These are phyloP conservation scores for Buathra laborator DNA, from an alignment of 2,888 invertebrate species.

Conservation along the genomic window DNA sequence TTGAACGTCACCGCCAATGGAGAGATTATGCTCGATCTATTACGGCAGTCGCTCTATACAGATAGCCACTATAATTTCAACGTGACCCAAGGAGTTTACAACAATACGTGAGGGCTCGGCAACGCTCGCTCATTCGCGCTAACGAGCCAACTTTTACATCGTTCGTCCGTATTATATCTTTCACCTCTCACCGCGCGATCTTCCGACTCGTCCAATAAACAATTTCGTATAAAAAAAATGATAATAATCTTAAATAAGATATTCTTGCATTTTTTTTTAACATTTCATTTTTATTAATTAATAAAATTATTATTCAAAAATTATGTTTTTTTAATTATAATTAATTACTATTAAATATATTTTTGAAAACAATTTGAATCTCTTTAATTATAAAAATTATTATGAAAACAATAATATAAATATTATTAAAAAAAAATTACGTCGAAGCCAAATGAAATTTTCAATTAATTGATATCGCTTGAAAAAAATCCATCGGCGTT, in stretches of 20 bases:
- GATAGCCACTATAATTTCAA: slow-evolving; percentile 67
- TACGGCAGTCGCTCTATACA: slow-evolving; percentile 62
- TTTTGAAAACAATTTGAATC: too few species aligned
- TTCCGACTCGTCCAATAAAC: slow-evolving; percentile 12
- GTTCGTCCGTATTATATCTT: slow-evolving; percentile 59
- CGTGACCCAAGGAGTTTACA: slow-evolving; percentile 73
- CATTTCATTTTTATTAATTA: too few species aligned
- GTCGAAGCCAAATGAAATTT: background rate
- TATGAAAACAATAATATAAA: background rate
- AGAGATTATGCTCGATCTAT: slow-evolving; percentile 65
- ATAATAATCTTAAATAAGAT: background rate
- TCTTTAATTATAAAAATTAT: too few species aligned
- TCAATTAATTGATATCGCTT: slow-evolving; percentile 1
- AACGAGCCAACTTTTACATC: slow-evolving; percentile 74
- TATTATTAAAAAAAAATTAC: background rate
- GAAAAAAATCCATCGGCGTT: slow-evolving; percentile 41
- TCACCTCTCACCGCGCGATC: slow-evolving; percentile 67
- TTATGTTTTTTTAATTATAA: too few species aligned
- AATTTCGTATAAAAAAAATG: background rate
- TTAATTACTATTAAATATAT: too few species aligned
- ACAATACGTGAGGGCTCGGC: slow-evolving; percentile 75
- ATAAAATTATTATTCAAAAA: too few species aligned
- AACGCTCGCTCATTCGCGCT: slow-evolving; percentile 72
- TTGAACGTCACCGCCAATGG: slow-evolving; percentile 56
- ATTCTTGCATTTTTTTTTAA: background rate